phyloP scores from a whole-genome alignment of 2,797 vertebrate species.

The Telmatherina bonti region DNA sequence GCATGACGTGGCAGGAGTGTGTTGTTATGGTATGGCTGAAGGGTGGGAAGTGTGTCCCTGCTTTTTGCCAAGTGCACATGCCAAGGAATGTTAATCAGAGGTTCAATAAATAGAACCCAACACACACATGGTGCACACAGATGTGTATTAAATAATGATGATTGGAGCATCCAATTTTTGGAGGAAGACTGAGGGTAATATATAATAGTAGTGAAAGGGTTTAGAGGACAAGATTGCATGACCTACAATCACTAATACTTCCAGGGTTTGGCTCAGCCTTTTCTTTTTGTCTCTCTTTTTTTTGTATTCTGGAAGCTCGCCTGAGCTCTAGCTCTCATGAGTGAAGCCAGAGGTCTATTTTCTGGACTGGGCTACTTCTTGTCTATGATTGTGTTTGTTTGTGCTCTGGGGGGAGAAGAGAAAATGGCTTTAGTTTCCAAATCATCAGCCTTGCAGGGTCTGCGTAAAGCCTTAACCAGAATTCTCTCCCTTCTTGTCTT shows the following conservation, averaged over 20 bases:
- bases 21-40: slow-evolving; percentile 69
- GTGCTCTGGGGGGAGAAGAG: slow-evolving; percentile 64
- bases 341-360: slow-evolving; percentile 73
- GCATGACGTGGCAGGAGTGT: slow-evolving; percentile 67
- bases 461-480: slow-evolving; percentile 43
- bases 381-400: slow-evolving; percentile 81
- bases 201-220: slow-evolving; percentile 31
- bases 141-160: slow-evolving; percentile 77
- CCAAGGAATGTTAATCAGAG: slow-evolving; percentile 83
- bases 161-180: slow-evolving; percentile 38
- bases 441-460: slow-evolving; percentile 63
- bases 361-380: slow-evolving; percentile 68
- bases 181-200: slow-evolving; percentile 22
- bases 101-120: slow-evolving; percentile 77
- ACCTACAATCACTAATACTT: slow-evolving; percentile 76
- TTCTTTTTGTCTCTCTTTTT: slow-evolving; percentile 39
- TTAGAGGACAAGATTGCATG: slow-evolving; percentile 58
- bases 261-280: slow-evolving; percentile 58
- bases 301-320: slow-evolving; percentile 55
- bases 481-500: slow-evolving; percentile 39
- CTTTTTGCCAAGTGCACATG: slow-evolving; percentile 65
- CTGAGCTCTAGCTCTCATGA: slow-evolving; percentile 63
- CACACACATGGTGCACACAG: slow-evolving; percentile 72
- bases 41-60: slow-evolving; percentile 68
- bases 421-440: slow-evolving; percentile 71